Evolutionary conservation across 1,140 invertebrate genomes (phyloP).

Genomic region (honey bee (Apis mellifera)): Amel_HAv3.1 CM009931.2:4984001-4984500

Average conservation of each 20-base stretch:
- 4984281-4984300: slow-evolving; percentile 74
- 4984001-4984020: no score
- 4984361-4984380: slow-evolving; percentile 71
- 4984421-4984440: slow-evolving; percentile 46
- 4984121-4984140: no score
- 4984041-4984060: no score
- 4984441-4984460: slow-evolving; percentile 7
- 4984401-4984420: slow-evolving; percentile 60
- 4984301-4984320: slow-evolving; percentile 69
- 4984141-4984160: no score
- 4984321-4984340: slow-evolving; percentile 71
- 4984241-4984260: slow-evolving; percentile 4
- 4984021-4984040: no score
- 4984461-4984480: slow-evolving; percentile 21
- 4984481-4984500: slow-evolving; percentile 40
- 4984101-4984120: no score
- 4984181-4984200: neutral
- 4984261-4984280: slow-evolving; percentile 66
- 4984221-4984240: neutral
- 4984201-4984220: neutral
- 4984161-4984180: no score
- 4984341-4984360: slow-evolving; percentile 76
- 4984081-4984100: no score
- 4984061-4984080: no score
- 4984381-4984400: slow-evolving; percentile 72